phyloP scores from a whole-genome alignment of 2,797 vertebrate genomes.

The Euthynnus affinis region DNA sequence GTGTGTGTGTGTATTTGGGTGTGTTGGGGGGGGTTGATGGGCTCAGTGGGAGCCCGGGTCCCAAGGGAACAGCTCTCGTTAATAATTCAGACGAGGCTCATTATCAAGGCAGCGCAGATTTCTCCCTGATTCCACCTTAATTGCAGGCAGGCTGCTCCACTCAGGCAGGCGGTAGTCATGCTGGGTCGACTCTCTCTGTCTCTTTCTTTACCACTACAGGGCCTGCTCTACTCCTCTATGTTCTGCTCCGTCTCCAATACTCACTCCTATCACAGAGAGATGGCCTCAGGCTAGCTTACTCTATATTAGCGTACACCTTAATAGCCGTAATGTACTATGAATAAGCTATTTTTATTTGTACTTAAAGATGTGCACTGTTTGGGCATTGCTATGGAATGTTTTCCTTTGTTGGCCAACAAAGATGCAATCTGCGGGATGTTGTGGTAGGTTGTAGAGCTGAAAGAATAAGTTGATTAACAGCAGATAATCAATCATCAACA shows the following conservation, averaged over 20 bases:
- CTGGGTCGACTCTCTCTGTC: constrained; percentile 82
- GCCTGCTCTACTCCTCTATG: constrained; percentile 68
- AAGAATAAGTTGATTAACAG: constrained; percentile 3
- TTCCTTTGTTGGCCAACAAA: constrained; percentile 50
- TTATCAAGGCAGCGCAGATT: constrained; percentile 91
- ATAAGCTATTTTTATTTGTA: constrained; percentile 66
- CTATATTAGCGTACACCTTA: constrained; percentile 59
- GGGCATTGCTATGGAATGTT: constrained; percentile 37
- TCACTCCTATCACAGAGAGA: constrained; percentile 66
- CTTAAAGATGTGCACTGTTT: constrained; percentile 63
- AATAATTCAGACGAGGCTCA: constrained; percentile 92
- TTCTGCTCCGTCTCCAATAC: constrained; percentile 69
- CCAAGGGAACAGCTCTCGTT: constrained; percentile 89
- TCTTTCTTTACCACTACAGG: constrained; percentile 73
- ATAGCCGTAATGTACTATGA: constrained; percentile 45
- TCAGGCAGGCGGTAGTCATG: constrained; percentile 87
- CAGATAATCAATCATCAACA: neutral
- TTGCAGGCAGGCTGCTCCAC: constrained; percentile 89
- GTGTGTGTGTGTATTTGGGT: constrained; percentile 55
- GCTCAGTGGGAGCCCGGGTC: constrained; percentile 86
- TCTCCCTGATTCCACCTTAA: constrained; percentile 91
- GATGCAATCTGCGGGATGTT: constrained; percentile 16
- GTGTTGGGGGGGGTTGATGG: constrained; percentile 77
- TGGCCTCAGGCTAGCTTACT: constrained; percentile 63
- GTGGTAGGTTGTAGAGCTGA: constrained; percentile 5